A percentile compares a stretch with the other conserved stretches of the same genome.
Conservation (phyloP, 2,797 vertebrate species). For the Gobionotothen gibberifrons region DNA sequence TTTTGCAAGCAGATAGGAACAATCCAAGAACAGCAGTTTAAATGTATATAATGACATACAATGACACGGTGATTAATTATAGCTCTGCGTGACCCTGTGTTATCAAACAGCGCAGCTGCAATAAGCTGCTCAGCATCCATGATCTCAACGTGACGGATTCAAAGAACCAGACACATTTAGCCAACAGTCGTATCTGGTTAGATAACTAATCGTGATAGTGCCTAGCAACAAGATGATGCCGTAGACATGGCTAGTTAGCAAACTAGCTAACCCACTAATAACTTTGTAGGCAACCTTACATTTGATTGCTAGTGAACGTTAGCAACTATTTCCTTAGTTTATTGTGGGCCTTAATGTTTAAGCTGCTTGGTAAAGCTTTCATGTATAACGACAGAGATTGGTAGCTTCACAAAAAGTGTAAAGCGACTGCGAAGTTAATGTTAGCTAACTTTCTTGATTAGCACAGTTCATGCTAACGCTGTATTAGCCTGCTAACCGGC, state of each 20-base stretch:
- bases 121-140: slow-evolving; percentile 34
- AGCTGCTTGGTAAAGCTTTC: neutral
- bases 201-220: slow-evolving; percentile 21
- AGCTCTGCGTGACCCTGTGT: neutral
- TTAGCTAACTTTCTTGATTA: slow-evolving; percentile 19
- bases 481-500: slow-evolving; percentile 18
- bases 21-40: neutral
- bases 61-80: neutral
- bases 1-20: neutral
- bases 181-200: neutral
- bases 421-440: neutral
- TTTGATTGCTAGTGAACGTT: too few relatives aligned
- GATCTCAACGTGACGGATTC: slow-evolving; percentile 28
- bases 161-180: neutral
- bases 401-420: neutral
- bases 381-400: neutral
- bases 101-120: slow-evolving; percentile 10
- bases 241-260: neutral
- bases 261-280: neutral
- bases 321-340: neutral
- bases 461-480: slow-evolving; percentile 38
- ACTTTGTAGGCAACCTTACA: neutral
- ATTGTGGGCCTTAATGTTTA: neutral
- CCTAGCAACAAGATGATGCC: slow-evolving; percentile 76
- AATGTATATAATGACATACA: neutral